Conservation (phyloP, 1,140 invertebrate genomes). For the Drosophila repleta region DNA sequence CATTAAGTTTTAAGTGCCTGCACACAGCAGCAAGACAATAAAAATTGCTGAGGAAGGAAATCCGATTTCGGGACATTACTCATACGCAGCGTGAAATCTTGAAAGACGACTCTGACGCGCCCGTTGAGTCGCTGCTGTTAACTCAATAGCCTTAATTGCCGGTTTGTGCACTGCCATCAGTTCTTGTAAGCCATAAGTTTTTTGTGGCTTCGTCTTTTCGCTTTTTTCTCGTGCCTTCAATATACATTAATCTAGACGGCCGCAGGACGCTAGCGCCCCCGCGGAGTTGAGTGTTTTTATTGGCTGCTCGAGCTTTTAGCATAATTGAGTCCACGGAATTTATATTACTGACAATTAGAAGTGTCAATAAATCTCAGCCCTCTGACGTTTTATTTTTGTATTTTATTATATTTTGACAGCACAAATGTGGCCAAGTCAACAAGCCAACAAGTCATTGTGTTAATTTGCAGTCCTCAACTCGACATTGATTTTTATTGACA, state of each 20-base stretch:
- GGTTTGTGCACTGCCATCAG: conserved; percentile 23
- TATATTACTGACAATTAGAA: conserved; percentile 68
- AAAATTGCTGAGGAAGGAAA: conserved; percentile 54
- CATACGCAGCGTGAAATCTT: conserved; percentile 71
- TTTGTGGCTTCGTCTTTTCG: conserved; percentile 11
- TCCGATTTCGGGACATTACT: conserved; percentile 58
- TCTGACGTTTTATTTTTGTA: conserved; percentile 2
- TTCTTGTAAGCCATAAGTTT: conserved; percentile 34
- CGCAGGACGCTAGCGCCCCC: conserved; percentile 39
- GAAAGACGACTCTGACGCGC: conserved; percentile 32
- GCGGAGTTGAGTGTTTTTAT: conserved; percentile 56
- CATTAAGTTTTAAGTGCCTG: conserved; percentile 78
- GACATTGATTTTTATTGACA: conserved; percentile 55
- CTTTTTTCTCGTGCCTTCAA: conserved; percentile 3
- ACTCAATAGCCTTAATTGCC: conserved; percentile 74
- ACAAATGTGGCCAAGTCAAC: conserved; percentile 33
- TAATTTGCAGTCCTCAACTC: conserved; percentile 48
- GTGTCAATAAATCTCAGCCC: conserved; percentile 60
- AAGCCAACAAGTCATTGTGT: too few species aligned
- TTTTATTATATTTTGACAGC: conserved; percentile 25
- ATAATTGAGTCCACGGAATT: conserved; percentile 65
- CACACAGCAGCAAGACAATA: conserved; percentile 67
- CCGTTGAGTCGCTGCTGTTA: conserved; percentile 2
- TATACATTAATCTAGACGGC: conserved; percentile 63
- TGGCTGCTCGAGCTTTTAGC: conserved; percentile 60